Base-by-base conservation (phyloP, 1,140 invertebrate genomes). In the Mycetomoellerius zeteki region DNA sequence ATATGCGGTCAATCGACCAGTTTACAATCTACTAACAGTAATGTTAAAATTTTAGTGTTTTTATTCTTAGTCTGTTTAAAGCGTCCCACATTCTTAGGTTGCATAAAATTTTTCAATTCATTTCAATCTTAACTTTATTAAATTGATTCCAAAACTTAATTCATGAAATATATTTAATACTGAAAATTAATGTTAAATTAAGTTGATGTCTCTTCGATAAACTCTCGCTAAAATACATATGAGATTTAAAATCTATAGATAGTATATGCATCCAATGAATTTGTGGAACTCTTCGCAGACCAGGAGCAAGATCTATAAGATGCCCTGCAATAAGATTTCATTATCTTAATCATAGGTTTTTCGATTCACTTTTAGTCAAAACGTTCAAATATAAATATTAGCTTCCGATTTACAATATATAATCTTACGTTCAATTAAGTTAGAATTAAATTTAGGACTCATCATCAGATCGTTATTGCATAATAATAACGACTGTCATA, bases 21-120 rank as follows among this genome's bases (percentile, higher is more conserved):
- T 78, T 90, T 91, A 88, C 86, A 90, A 89, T 82, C 84, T 91
- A 91, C 89, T 77, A 91, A 91, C 84, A 84, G 78, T 88, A 90
- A 91, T 86, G 78, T 90, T 91, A 86, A 91, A 91, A 91, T 90
- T 86, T 90, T 71, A 64, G 19, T 86, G 50, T 71, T 75, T 88
- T 65, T 43, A 67, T 86, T 84, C 60, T 62, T 84, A 77, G 33
- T 86, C 58, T 56, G 64, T 78, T 54, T 60, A 65, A 78, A 78
- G 37, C 19, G 6, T 81, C 65, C 50, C 64, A 71, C 37, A 71
- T 71, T 30, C 21, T 10, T 33, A 30, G 33, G 8, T 71, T 24
- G 37, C 21, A 3, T 81, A 69, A 16, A 52, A 67, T 67, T 80
- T 19, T 62, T 10, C 8, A 7, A 69, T 71, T 81, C 8, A 71